A percentile compares a stretch with the other conserved stretches of the same genome.
Conservation (phyloP, 2,888 invertebrate species). For the Rhaphigaster nebulosa region DNA sequence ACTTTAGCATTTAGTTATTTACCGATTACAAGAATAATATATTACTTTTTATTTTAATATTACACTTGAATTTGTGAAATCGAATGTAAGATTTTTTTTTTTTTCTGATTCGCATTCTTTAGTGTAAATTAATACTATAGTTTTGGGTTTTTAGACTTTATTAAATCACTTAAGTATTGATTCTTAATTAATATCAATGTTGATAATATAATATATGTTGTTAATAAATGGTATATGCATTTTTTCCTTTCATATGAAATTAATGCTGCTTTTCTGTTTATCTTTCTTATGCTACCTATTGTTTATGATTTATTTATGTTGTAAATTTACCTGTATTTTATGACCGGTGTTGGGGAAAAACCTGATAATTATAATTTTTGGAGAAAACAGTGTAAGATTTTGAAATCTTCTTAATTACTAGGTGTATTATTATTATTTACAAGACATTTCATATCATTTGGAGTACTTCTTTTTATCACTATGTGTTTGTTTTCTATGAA, state of each 20-base stretch:
- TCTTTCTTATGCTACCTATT: not conserved
- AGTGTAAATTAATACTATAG: not conserved
- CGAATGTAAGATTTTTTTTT: not conserved
- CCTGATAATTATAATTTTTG: not conserved
- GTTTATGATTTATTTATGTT: not conserved
- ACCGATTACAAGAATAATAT: not conserved
- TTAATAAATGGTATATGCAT: not conserved
- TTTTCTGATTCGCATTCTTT: not conserved
- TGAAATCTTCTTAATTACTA: not conserved
- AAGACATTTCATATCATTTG: not conserved
- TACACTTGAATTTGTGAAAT: not conserved
- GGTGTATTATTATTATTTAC: not conserved
- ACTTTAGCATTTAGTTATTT: not conserved
- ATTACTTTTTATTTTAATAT: not conserved
- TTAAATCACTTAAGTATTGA: not conserved
- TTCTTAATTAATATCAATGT: not conserved
- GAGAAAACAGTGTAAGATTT: not conserved
- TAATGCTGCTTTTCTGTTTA: not conserved
- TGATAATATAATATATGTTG: not conserved
- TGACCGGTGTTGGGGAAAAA: not conserved
- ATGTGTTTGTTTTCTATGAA: not conserved
- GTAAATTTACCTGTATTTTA: not conserved
- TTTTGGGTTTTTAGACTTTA: slow-evolving; percentile 1
- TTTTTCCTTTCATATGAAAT: not conserved
- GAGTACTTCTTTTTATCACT: not conserved